A percentile compares a stretch with the other conserved stretches of the same genome.
These are phyloP conservation scores for Trogon melanurus DNA, from an alignment of 2,113 vertebrate genomes.

Conservation along the genomic window DNA sequence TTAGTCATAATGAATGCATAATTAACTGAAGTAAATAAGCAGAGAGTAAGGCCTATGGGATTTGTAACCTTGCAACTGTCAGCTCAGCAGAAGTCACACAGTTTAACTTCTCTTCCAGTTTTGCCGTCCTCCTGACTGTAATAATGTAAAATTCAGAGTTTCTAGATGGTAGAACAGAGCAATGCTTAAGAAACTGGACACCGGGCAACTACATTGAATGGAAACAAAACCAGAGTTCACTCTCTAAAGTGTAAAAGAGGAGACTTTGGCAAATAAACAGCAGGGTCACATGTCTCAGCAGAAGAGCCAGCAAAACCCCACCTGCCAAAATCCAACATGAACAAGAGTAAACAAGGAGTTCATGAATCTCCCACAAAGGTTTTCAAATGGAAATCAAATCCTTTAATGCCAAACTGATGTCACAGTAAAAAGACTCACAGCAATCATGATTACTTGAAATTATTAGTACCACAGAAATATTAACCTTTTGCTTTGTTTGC, in stretches of 20 bases:
- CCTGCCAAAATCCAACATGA: background rate
- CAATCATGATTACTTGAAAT: background rate
- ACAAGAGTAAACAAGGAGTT: background rate
- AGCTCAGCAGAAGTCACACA: background rate
- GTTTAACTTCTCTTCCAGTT: background rate
- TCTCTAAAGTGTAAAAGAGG: background rate
- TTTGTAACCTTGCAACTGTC: background rate
- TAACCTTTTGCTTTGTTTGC: background rate
- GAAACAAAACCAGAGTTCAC: background rate
- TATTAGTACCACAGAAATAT: background rate
- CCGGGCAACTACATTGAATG: background rate
- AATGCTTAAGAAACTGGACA: background rate
- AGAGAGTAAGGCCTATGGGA: background rate
- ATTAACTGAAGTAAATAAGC: conserved; percentile 32
- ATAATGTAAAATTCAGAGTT: background rate
- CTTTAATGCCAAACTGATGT: background rate
- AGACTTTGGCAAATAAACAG: background rate
- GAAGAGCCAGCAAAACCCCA: background rate
- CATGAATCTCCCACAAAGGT: background rate
- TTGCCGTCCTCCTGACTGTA: background rate
- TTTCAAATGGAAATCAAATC: background rate
- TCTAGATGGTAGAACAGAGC: background rate
- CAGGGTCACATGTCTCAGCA: background rate
- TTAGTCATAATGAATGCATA: conserved; percentile 32
- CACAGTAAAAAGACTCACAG: background rate